phyloP scores from a whole-genome alignment of 2,888 invertebrate genomes.

The Ennomos fuscantarius region DNA sequence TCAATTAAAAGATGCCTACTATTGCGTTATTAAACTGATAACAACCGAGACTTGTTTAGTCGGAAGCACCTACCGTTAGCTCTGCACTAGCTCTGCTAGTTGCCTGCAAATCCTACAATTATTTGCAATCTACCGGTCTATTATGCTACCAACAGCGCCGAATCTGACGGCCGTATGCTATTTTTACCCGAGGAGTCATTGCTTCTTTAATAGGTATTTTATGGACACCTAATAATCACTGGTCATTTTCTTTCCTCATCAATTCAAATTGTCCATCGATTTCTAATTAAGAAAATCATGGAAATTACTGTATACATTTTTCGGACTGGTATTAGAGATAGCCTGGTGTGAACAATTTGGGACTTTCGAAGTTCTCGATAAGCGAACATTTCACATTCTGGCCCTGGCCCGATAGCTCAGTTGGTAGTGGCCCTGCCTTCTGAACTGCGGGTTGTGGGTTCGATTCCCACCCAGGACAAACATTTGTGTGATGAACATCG shows the following conservation, averaged over 20 bases:
- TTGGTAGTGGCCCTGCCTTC: no score
- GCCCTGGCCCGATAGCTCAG: no score
- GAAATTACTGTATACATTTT: conserved; percentile 9
- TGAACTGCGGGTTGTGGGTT: no score
- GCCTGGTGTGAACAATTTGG: conserved; percentile 3
- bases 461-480: no score
- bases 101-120: conserved; percentile 16
- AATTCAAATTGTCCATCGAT: conserved; percentile 25
- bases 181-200: conserved; percentile 18
- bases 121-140: conserved; percentile 21
- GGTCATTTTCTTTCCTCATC: conserved; percentile 20
- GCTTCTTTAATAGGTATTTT: conserved; percentile 22
- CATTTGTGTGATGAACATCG: no score
- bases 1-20: conserved; percentile 31
- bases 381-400: conserved; percentile 42
- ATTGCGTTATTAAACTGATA: conserved; percentile 19
- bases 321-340: conserved; percentile 9
- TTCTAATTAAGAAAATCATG: conserved; percentile 18
- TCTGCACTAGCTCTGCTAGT: conserved; percentile 29
- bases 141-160: conserved; percentile 22
- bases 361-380: conserved; percentile 13
- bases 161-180: conserved; percentile 23
- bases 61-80: conserved; percentile 32
- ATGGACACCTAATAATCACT: conserved; percentile 21
- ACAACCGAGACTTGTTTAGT: conserved; percentile 18